Base-by-base conservation (phyloP, 2,888 invertebrate genomes). In the Tetramorium bicarinatum region DNA sequence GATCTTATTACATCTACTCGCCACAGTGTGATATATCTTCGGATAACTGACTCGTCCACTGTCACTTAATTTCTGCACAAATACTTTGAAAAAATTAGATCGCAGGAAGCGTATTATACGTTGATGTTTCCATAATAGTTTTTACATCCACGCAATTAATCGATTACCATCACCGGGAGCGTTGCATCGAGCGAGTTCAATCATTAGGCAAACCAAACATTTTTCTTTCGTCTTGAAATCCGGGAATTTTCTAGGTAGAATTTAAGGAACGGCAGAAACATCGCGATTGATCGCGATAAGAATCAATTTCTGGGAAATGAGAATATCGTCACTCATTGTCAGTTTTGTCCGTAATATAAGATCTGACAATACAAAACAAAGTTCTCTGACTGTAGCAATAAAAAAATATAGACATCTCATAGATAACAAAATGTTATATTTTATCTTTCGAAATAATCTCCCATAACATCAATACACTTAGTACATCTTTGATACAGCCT, bases 151-250 rank as follows among this genome's bases (percentile, higher is more conserved):
- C 15, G 25, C 44, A 18, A 38, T 71, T 72, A 72, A 72, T 9
- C 21, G 34, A 75, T 75, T 47, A 62, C 21, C 62, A 61, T 44
- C 15, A 34, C n/a, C 29, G n/a, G 29, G 29, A 34, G 44, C 44
- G n/a, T 34, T 75, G 47, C 47, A n/a, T 29, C 64, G 21, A 85
- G 75, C 71, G 85, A 85, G 81, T 75, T 52, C 15, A 59, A 77
- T 84, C 88, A 76, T 87, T 87, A 88, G 72, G 83, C 82, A 83
- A 44, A 9, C 52, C 67, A 86, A 88, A 86, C 80, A 88, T 86
- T 88, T 88, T 86, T 88, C 71, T 86, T 75, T 64, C 67, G 85
- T 80, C 75, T 56, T 61, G 56, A 66, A 62, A 62, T 11, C 6
- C 9, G 15, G 6, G 34, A 34, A 62, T 47, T 11, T 56, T 25